Evolutionary conservation across 1,140 invertebrate genomes (phyloP), one percentile per base, ranked within the genome.

Genomic region (Plodia interpunctella): DNA sequence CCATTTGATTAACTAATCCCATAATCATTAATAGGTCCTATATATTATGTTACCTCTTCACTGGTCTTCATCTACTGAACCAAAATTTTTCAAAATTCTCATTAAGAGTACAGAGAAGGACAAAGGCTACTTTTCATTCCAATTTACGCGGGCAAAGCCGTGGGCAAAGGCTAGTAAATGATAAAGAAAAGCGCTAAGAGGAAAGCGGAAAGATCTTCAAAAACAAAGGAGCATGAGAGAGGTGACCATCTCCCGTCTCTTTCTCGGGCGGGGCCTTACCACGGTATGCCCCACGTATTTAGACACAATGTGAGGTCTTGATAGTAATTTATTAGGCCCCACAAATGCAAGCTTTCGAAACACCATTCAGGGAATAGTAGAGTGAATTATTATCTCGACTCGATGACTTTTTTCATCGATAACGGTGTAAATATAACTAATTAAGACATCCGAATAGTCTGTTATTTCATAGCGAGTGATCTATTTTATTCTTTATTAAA

Each of bases 341-440:
- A 59, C 58, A 59, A 54, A 57, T 57, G 25, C 56, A 15, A 30
- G 53, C 58, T 59, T 59, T 59, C 58, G 58, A 53, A 59, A 59
- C 10, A 53, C 53, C 15, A 55, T 55, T 55, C 53, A 55, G n/a
- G n/a, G 18, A 38, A 55, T 20, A 38, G 53, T 21, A 9, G 20
- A 18, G 30, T 32, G 25, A 55, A 55, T 55, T 55, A 38, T 55
- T 55, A 35, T 32, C 19, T 32, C 52, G 53, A 19, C 9, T 17
- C 56, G 49, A 50, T 57, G 56, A 53, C 51, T 53, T 53, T 25
- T 50, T 53, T 53, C 20, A 25, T 53, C 20, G 13, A 53, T 53
- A 53, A 25, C 51, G 51, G 19, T 53, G 20, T 53, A 25, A 53
- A 53, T 53, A 25, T 25, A 25, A 53, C 51, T 53, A 53, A 53